A percentile compares a stretch with the other conserved stretches of the same genome.
phyloP scores from a whole-genome alignment of 2,888 invertebrate species.

The Tipula helvola region DNA sequence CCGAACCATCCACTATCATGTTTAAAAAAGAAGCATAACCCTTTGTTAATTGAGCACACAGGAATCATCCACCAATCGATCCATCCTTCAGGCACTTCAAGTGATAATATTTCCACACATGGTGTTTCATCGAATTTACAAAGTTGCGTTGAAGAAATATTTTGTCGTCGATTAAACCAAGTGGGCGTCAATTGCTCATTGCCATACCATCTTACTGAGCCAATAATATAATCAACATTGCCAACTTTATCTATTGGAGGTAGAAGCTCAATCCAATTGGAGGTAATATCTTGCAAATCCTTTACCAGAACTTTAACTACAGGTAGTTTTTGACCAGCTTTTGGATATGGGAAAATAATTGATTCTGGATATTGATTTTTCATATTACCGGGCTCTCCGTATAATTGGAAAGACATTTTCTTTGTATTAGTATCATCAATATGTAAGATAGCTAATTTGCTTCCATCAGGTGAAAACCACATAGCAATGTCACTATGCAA shows the following conservation, averaged over 20 bases:
- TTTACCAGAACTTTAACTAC: neutral
- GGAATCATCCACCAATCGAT: constrained; percentile 32
- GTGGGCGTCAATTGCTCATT: constrained; percentile 52
- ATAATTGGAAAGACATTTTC: constrained; percentile 31
- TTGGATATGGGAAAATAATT: constrained; percentile 60
- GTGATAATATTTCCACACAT: constrained; percentile 22
- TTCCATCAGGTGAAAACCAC: constrained; percentile 67
- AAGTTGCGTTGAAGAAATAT: constrained; percentile 32
- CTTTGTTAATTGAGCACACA: neutral
- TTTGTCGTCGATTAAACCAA: constrained; percentile 82
- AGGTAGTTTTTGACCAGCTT: neutral
- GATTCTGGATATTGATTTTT: constrained; percentile 54
- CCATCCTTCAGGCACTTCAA: constrained; percentile 53
- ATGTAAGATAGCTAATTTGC: constrained; percentile 53
- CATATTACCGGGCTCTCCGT: constrained; percentile 46
- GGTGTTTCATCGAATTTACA: constrained; percentile 19
- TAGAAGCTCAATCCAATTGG: constrained; percentile 24
- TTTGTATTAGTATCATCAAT: constrained; percentile 44
- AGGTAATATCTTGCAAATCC: neutral
- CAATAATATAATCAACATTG: constrained; percentile 48
- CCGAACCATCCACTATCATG: neutral
- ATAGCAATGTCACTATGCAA: constrained; percentile 54
- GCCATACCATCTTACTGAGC: constrained; percentile 61
- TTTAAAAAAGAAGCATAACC: neutral
- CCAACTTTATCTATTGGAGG: constrained; percentile 44